Evolutionary conservation across 2,797 vertebrate species (phyloP).

Genomic region (Hozukius guyotensis): DNA sequence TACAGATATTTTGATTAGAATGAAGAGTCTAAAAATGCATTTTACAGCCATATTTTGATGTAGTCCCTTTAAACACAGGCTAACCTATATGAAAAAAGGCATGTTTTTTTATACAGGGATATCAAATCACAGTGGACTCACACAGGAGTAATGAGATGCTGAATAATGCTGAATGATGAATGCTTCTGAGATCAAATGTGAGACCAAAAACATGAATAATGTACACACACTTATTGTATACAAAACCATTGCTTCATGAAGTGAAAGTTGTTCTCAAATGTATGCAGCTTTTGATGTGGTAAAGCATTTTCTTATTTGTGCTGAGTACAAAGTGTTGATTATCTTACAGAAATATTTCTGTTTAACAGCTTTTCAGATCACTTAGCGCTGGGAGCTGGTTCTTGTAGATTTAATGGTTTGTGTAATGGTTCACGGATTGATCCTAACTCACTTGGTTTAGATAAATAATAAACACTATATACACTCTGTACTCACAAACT

Average conservation of each 20-base stretch:
- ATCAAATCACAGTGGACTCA: background rate
- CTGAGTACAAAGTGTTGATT: background rate
- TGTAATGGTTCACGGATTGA: background rate
- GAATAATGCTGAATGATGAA: no score
- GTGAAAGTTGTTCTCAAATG: background rate
- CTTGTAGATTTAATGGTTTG: background rate
- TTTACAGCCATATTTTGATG: slow-evolving; percentile 40
- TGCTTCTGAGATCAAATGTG: background rate
- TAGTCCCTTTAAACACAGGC: slow-evolving; percentile 35
- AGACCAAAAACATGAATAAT: background rate
- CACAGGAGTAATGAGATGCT: background rate
- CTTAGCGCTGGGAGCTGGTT: background rate
- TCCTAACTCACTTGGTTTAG: background rate
- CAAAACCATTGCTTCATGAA: background rate
- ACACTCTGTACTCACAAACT: background rate
- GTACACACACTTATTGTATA: background rate
- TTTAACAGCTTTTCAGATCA: background rate
- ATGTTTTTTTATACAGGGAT: slow-evolving; percentile 4
- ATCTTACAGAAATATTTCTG: background rate
- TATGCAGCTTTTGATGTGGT: background rate
- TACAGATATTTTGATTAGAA: slow-evolving; percentile 6
- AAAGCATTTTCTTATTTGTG: slow-evolving; percentile 1
- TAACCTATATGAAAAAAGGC: background rate
- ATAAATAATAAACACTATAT: background rate
- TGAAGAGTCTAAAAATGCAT: slow-evolving; percentile 6